Evolutionary conservation across 2,113 vertebrate species (phyloP).

Genomic region (Centropus bengalensis): DNA sequence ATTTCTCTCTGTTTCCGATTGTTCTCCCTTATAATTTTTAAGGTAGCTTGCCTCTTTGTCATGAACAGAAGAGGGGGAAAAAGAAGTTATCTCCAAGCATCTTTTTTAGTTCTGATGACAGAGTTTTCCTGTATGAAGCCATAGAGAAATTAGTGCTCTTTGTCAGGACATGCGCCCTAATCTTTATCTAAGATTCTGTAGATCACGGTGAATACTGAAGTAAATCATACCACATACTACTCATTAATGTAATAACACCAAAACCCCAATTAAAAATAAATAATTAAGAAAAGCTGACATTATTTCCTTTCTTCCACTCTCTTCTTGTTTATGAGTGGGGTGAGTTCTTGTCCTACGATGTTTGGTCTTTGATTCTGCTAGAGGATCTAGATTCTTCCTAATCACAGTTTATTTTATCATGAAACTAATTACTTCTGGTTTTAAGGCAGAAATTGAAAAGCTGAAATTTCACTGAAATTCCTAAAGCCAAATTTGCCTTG

Average conservation of each 20-base stretch:
- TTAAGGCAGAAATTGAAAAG: not conserved
- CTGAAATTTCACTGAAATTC: not conserved
- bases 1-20: not conserved
- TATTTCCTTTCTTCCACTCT: not conserved
- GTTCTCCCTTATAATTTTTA: not conserved
- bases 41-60: not conserved
- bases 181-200: not conserved
- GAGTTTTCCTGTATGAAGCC: not conserved
- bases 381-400: not conserved
- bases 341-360: not conserved
- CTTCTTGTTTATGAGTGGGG: not conserved
- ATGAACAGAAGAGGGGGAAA: not conserved
- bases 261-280: not conserved
- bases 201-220: not conserved
- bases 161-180: not conserved
- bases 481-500: not conserved
- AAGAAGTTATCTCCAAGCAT: not conserved
- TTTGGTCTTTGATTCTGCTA: not conserved
- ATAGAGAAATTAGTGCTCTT: not conserved
- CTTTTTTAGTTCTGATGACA: not conserved
- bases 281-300: not conserved
- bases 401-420: not conserved
- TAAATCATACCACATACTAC: not conserved
- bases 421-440: not conserved
- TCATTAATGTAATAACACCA: not conserved